Evolutionary conservation across 2,888 invertebrate genomes (phyloP), one percentile per base, ranked within the genome.

Genomic region (Sphaerophoria taeniata): DNA sequence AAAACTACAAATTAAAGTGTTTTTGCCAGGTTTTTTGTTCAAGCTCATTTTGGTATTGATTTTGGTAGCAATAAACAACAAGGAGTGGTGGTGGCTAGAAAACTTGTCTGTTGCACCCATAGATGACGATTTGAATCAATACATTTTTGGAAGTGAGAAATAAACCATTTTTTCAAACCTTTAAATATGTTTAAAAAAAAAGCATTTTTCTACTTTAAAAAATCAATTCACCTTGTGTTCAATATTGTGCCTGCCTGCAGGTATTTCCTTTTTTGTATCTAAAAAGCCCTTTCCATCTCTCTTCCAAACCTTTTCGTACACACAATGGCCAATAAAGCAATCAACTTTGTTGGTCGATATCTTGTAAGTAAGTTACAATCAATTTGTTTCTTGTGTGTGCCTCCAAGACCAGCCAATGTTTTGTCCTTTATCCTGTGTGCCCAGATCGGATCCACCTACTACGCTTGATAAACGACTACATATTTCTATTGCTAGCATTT

Each of bases 291-390:
- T n/a, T 33, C 5, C 16, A 16, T 58, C 14, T 58, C 5, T 36
- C 36, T 24, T 24, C 24, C 24, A 24, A 24, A 24, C 24, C 24
- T 24, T 2, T 24, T 24, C 16, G 16, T 39, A 33, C 31, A 36
- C 51, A 55, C 80, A 74, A 69, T 73, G 55, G 53, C 82, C 80
- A 61, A 82, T 82, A 82, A 82, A 82, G 67, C 82, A 76, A 82
- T 82, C 82, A 77, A 73, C 77, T 82, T 63, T 69, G 56, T 56
- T 69, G 69, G 82, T 49, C 61, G 71, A 73, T 49, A 67, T 49
- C 76, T 73, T 61, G 49, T 69, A 49, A 73, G 75, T 75, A 39
- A 71, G 82, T 69, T 56, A 77, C 72, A 72, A 77, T 77, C 77
- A 77, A 82, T 82, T 82, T 67, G 69, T 63, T 63, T 47, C 56